These are phyloP conservation scores for Drosophila percnosoma DNA, from an alignment of 2,888 invertebrate species.

Conservation along the genomic window DNA sequence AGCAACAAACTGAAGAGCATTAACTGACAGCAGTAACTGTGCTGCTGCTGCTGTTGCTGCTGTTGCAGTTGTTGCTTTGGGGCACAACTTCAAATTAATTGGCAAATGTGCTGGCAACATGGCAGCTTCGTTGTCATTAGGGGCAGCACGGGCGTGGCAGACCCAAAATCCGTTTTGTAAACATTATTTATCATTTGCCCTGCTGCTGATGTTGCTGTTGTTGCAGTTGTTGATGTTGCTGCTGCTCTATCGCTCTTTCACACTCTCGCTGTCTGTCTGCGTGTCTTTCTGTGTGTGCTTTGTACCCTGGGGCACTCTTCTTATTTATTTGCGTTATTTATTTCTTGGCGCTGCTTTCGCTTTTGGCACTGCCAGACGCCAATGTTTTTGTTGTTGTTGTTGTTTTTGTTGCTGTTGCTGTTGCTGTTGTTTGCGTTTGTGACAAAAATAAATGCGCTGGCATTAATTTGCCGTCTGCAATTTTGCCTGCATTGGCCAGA, in stretches of 20 bases:
- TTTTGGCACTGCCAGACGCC: slow-evolving; percentile 76
- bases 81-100: slow-evolving; percentile 50
- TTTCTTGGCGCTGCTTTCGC: slow-evolving; percentile 79
- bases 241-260: slow-evolving; percentile 40
- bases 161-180: slow-evolving; percentile 39
- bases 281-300: slow-evolving; percentile 23
- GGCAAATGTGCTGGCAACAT: slow-evolving; percentile 56
- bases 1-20: slow-evolving; percentile 21
- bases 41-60: slow-evolving; percentile 11
- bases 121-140: slow-evolving; percentile 65
- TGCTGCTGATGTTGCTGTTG: slow-evolving; percentile 33
- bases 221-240: slow-evolving; percentile 1
- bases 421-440: slow-evolving; percentile 74
- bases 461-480: slow-evolving; percentile 78
- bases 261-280: slow-evolving; percentile 41
- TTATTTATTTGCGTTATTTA: slow-evolving; percentile 79
- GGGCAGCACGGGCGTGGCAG: slow-evolving; percentile 51
- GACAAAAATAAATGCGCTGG: slow-evolving; percentile 78
- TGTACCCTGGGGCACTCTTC: slow-evolving; percentile 75
- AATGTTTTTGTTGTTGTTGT: slow-evolving; percentile 44
- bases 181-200: slow-evolving; percentile 66
- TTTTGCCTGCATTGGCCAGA: slow-evolving; percentile 73
- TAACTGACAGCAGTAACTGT: slow-evolving; percentile 33
- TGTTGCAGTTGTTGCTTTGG: slow-evolving; percentile 44
- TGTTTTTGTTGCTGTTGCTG: slow-evolving; percentile 43